Evolutionary conservation across 1,140 invertebrate genomes (phyloP).

Genomic region (Steinernema khuongi): DNA sequence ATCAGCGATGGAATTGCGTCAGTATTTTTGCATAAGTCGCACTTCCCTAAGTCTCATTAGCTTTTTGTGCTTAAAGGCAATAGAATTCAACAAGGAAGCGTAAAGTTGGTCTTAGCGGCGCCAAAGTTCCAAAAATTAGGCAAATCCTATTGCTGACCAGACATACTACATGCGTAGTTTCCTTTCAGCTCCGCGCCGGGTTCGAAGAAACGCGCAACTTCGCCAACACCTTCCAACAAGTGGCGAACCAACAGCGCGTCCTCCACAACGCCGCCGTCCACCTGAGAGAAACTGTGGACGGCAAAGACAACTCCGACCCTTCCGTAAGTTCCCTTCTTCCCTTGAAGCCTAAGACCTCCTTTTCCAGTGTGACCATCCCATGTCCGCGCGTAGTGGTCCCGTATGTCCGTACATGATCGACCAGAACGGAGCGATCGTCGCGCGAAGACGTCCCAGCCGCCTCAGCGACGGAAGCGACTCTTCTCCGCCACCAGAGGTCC

Average conservation of each 20-base stretch:
- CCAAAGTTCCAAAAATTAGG: too few relatives aligned
- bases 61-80: too few relatives aligned
- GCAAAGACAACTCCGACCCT: background rate
- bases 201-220: constrained; percentile 24
- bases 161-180: too few relatives aligned
- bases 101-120: too few relatives aligned
- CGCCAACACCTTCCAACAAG: background rate
- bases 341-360: background rate
- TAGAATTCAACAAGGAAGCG: too few relatives aligned
- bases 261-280: background rate
- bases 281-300: background rate
- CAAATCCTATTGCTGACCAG: too few relatives aligned
- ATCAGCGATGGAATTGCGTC: too few relatives aligned
- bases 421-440: background rate
- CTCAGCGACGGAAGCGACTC: background rate
- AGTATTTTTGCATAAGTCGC: too few relatives aligned
- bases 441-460: background rate
- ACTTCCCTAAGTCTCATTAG: too few relatives aligned
- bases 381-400: background rate
- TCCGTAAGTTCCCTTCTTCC: background rate
- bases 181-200: constrained; percentile 25
- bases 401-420: background rate
- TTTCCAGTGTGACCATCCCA: background rate
- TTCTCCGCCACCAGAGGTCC: background rate
- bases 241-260: constrained; percentile 5